A percentile compares a stretch with the other conserved stretches of the same genome.
phyloP scores from a whole-genome alignment of 2,113 vertebrate species.

The Microcebus murinus region DNA sequence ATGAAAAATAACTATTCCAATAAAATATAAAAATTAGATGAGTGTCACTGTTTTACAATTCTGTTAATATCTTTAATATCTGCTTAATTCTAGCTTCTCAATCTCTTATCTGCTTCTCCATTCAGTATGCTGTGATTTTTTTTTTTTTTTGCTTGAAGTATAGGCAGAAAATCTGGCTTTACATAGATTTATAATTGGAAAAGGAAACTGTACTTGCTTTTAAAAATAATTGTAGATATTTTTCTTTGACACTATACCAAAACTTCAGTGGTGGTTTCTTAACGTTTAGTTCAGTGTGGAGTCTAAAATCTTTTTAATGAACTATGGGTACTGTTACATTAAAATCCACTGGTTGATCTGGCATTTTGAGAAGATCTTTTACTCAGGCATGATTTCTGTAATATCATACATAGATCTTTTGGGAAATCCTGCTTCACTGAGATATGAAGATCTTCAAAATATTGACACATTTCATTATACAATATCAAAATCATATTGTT shows the following conservation, averaged over 20 bases:
- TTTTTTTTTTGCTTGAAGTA: neutral
- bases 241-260: slow-evolving; percentile 26
- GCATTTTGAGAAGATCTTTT: slow-evolving; percentile 27
- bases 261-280: slow-evolving; percentile 35
- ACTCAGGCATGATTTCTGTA: neutral
- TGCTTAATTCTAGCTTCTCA: slow-evolving; percentile 15
- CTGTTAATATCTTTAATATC: slow-evolving; percentile 7
- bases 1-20: slow-evolving; percentile 19
- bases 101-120: neutral
- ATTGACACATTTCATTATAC: neutral
- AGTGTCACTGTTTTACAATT: slow-evolving; percentile 29
- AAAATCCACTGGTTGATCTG: neutral
- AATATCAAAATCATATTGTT: slow-evolving; percentile 26
- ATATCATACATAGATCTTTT: neutral
- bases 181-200: neutral
- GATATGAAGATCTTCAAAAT: slow-evolving; percentile 27
- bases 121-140: neutral
- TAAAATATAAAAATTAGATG: slow-evolving; percentile 19
- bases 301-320: neutral
- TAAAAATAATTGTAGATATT: neutral
- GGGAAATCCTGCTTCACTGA: slow-evolving; percentile 19
- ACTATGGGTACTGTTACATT: neutral
- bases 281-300: slow-evolving; percentile 14
- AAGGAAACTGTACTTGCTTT: neutral
- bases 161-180: slow-evolving; percentile 27